Evolutionary conservation across 2,113 vertebrate species (phyloP), one percentile per base, ranked within the genome.

Genomic region (rabbit (Oryctolagus cuniculus)): DNA sequence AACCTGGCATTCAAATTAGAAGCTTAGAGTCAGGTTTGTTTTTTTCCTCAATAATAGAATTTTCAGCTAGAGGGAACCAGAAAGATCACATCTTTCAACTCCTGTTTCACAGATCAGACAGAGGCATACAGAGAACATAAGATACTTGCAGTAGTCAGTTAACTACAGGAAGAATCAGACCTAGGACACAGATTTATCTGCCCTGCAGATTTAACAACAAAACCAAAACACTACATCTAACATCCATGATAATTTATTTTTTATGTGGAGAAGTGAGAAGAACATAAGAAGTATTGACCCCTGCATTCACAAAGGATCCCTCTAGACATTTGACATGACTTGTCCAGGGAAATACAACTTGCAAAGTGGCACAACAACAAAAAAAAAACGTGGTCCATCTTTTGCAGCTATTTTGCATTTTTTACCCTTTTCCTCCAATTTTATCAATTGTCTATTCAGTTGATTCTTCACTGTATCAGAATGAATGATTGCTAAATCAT

Each of bases 1-100:
- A 97, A 63, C 19, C 85, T 98, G 96, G 95, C 94, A 66, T 94
- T 85, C 17, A 36, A 16, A 17, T n/a, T 96, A 95, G 96, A 92
- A 97, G 53, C 21, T 49, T 73, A 89, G 90, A 97, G 72, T 86
- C 6, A 53, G n/a, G 36, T 63, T 93, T 44, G 74, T 72, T 78
- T 90, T 29, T 93, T 87, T 27, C 72, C 92, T 53, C 12, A 34
- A 92, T 70, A 3, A 96, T 73, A 86, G 64, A 90, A 93, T 90
- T 92, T 88, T 88, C 27, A 90, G 79, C 34, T 90, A 72, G 77
- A 83, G 79, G 36, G 17, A 7, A 72, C 13, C 44, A 51, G 55
- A 83, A 51, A 55, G 15, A 75, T 63, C 38, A 79, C 34, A 19
- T 66, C 67, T 24, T 87, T 12, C 25, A 55, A 73, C 58, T 64